Conservation (phyloP, 2,113 vertebrate genomes). For the Guaruba guarouba region DNA sequence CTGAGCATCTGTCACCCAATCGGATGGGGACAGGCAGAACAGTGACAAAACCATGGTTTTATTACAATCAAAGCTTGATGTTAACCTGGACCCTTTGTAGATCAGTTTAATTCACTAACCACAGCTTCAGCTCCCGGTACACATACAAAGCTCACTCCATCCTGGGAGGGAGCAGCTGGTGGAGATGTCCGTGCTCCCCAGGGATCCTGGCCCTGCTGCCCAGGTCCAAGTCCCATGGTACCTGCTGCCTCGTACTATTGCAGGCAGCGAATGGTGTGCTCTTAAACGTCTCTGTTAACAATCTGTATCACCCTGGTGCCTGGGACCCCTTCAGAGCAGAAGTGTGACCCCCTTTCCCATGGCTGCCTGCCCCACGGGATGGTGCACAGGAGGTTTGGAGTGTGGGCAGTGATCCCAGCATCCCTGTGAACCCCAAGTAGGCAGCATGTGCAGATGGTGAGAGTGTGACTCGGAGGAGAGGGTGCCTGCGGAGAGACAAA, state of each 20-base stretch:
- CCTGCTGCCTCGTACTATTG: fast-evolving
- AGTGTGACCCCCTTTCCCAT: neutral
- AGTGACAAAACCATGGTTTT: fast-evolving
- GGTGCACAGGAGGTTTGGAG: fast-evolving
- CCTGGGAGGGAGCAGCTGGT: neutral
- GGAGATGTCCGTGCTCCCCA: fast-evolving
- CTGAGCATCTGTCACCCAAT: neutral
- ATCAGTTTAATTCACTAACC: fast-evolving
- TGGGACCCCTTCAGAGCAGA: neutral
- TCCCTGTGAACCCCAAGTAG: fast-evolving
- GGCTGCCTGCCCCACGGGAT: neutral
- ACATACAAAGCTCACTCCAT: neutral
- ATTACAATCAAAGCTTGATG: neutral
- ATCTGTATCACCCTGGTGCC: neutral
- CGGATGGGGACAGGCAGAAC: neutral
- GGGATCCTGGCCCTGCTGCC: neutral
- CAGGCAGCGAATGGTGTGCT: neutral
- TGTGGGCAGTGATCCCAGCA: neutral
- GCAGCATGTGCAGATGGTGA: fast-evolving
- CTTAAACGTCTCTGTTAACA: neutral
- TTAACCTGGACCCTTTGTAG: neutral
- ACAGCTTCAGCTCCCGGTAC: neutral
- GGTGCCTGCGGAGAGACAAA: fast-evolving
- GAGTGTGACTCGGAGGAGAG: fast-evolving
- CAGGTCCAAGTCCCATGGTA: neutral